A percentile compares a stretch with the other conserved stretches of the same genome.
Conservation (phyloP, 2,888 invertebrate species). For the Caenorhabditis drosophilae region DNA sequence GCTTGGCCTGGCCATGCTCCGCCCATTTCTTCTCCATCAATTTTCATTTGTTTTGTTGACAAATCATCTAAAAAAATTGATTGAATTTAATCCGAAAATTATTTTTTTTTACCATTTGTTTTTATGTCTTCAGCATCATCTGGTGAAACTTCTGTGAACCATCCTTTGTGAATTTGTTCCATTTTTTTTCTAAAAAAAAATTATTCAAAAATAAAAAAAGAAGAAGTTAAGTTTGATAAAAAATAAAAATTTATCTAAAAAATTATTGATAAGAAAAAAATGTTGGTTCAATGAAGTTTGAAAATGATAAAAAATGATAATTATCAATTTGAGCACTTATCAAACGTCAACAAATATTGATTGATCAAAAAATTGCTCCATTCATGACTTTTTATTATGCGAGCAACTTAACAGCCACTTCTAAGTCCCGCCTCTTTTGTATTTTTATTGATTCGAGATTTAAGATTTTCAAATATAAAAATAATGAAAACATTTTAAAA, state of each 20-base stretch:
- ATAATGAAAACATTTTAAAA: too few relatives aligned
- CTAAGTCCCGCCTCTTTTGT: too few relatives aligned
- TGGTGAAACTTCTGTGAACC: slow-evolving; percentile 90
- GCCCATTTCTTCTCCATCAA: slow-evolving; percentile 64
- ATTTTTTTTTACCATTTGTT: slow-evolving; percentile 10
- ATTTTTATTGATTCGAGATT: too few relatives aligned
- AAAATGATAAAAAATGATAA: neutral
- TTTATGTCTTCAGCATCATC: slow-evolving; percentile 63
- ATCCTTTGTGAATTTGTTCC: slow-evolving; percentile 80
- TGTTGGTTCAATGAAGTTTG: neutral
- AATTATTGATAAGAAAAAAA: slow-evolving; percentile 3
- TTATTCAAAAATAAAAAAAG: too few relatives aligned
- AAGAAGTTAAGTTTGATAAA: too few relatives aligned
- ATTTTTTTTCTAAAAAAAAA: slow-evolving; percentile 71
- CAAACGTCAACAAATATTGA: too few relatives aligned
- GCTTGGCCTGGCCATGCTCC: slow-evolving; percentile 86
- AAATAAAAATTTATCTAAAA: neutral
- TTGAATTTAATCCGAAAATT: neutral
- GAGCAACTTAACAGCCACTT: too few relatives aligned
- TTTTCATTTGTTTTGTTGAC: slow-evolving; percentile 53
- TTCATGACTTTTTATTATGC: too few relatives aligned
- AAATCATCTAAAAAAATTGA: slow-evolving; percentile 14
- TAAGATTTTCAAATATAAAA: too few relatives aligned
- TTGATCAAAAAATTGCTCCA: too few relatives aligned
- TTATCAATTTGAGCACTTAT: too few relatives aligned